These are phyloP conservation scores for Dolichoris vasculosae DNA, from an alignment of 1,140 invertebrate species.

Conservation along the genomic window DNA sequence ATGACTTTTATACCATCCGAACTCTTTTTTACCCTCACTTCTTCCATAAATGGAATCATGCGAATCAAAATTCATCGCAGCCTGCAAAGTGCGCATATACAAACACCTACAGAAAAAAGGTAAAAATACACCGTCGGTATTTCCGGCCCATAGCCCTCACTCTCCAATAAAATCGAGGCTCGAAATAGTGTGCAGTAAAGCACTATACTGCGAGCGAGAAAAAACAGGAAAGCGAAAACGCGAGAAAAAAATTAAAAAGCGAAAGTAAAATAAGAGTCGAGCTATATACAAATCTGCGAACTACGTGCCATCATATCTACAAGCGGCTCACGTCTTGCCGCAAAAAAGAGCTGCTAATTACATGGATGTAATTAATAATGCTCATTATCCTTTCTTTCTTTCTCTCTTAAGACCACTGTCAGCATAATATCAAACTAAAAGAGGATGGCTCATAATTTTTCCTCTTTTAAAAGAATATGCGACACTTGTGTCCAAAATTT, in stretches of 20 bases:
- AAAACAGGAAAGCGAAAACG: background rate
- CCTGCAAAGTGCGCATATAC: background rate
- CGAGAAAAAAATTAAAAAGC: conserved; percentile 30
- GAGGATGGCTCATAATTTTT: conserved; percentile 37
- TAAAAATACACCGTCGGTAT: conserved; percentile 31
- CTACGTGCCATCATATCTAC: background rate
- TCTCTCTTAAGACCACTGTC: background rate
- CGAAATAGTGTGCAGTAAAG: background rate
- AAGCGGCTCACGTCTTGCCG: conserved; percentile 27
- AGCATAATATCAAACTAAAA: conserved; percentile 29
- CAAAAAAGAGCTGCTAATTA: conserved; percentile 60
- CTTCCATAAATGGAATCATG: background rate
- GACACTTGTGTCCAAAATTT: background rate
- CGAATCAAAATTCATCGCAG: background rate
- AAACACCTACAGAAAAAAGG: background rate
- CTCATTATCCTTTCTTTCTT: conserved; percentile 22
- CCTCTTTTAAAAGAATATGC: too few relatives aligned
- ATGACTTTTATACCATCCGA: background rate
- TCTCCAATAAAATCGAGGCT: background rate
- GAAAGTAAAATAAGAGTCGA: background rate
- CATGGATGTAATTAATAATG: conserved; percentile 64
- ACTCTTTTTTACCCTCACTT: background rate
- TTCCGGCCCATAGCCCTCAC: background rate
- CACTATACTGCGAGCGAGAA: background rate
- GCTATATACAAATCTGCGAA: conserved; percentile 9